Conservation (phyloP, 1,140 invertebrate genomes). For the Brachionus koreanus region DNA sequence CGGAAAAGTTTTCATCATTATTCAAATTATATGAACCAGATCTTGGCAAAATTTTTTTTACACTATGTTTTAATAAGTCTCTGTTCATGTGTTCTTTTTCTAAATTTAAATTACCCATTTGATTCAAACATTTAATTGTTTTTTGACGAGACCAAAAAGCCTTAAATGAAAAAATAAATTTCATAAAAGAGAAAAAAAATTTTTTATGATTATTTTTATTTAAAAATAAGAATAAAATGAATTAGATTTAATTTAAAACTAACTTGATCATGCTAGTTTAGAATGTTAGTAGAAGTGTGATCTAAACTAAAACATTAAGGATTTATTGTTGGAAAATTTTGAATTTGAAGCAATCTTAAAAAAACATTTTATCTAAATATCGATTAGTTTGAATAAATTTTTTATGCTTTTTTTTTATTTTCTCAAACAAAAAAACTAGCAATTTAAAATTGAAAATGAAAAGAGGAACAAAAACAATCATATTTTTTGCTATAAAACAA, state of each 20-base stretch:
- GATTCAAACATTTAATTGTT: neutral
- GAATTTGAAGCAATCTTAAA: neutral
- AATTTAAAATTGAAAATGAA: neutral
- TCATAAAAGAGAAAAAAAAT: neutral
- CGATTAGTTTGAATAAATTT: neutral
- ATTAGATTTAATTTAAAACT: neutral
- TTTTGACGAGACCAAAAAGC: neutral
- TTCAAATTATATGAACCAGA: constrained; percentile 25
- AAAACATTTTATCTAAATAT: neutral
- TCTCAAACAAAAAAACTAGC: neutral
- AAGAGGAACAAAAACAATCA: neutral
- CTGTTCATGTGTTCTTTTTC: neutral
- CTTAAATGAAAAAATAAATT: neutral
- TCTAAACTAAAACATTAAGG: neutral
- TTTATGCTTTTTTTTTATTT: neutral
- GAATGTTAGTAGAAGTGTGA: neutral
- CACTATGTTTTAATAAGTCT: neutral
- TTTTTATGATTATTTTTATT: neutral
- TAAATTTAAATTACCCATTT: neutral
- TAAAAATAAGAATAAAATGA: neutral
- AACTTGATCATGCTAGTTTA: neutral
- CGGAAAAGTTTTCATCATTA: neutral
- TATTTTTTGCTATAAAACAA: neutral
- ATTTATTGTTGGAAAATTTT: neutral
- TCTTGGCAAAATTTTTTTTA: neutral